Base-by-base conservation (phyloP, 1,140 invertebrate genomes). In the Anastrepha ludens region DNA sequence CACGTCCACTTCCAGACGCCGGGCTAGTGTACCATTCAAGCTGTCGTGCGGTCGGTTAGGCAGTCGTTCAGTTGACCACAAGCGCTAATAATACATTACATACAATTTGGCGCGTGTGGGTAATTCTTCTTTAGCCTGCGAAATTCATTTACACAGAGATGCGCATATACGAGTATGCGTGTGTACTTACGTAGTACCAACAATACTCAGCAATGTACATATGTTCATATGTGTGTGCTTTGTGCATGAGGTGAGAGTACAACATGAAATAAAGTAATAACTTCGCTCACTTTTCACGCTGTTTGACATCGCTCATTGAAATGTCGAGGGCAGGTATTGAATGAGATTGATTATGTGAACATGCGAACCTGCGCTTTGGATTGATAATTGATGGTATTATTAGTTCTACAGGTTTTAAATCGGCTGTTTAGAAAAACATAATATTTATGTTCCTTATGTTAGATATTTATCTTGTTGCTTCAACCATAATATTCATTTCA, bases 201-300 rank as follows among this genome's bases (percentile, higher is more conserved):
- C 50, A 55, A 55, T 11, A 55, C 50, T 55, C 29, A 29, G 60
- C 8, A n/a, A 1, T 13, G 4, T 62, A 62, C 8, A 62, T 62
- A 17, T 62, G 2, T 62, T 15, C n/a, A 17, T 62, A 62, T 62
- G 4, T 62, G 15, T 62, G 5, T 62, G 9, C 4, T 17, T 17
- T 62, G 13, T 17, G 60, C 8, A 62, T 62, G n/a, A 9, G 3
- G 17, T 81, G 3, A 81, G 47, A 29, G 29, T 29, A 29, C 29
- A 29, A 55, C 74, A 81, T 9, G 74, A 81, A 55, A 81, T 81
- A 81, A 81, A 58, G 74, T 81, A 81, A 81, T 81, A 50, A 81
- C 7, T 11, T 81, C 47, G 17, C 47, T 20, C 15, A 47, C 20
- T 81, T 78, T 81, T 55, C 74, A 81, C 74, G 74, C 74, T 81